A percentile compares a stretch with the other conserved stretches of the same genome.
Conservation (phyloP, 2,888 invertebrate genomes). For the Aleiodes alternator region DNA sequence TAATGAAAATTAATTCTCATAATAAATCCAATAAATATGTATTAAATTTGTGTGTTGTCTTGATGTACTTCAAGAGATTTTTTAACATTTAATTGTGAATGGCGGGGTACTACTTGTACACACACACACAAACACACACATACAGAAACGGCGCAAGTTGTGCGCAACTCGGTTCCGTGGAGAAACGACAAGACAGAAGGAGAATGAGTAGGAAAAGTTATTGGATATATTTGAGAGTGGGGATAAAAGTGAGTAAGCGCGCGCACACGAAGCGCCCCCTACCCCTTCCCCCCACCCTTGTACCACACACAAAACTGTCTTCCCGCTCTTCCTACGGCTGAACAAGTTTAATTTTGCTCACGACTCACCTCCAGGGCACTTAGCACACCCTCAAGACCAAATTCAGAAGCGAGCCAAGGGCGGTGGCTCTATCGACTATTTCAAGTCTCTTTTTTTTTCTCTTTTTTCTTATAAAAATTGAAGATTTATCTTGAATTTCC, state of each 20-base stretch:
- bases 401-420: constrained; percentile 45
- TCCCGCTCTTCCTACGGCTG: constrained; percentile 34
- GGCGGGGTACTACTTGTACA: constrained; percentile 32
- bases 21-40: constrained; percentile 20
- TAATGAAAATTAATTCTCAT: not conserved
- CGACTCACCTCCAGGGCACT: constrained; percentile 40
- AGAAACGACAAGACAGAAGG: constrained; percentile 42
- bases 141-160: constrained; percentile 5
- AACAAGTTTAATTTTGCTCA: constrained; percentile 49
- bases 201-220: constrained; percentile 18
- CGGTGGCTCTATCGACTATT: constrained; percentile 46
- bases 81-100: constrained; percentile 38
- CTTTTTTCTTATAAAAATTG: not conserved
- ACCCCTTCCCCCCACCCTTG: too few species aligned
- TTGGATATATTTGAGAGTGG: constrained; percentile 10
- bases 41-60: constrained; percentile 59
- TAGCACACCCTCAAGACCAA: constrained; percentile 47
- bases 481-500: not conserved
- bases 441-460: constrained; percentile 7
- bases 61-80: constrained; percentile 69
- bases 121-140: too few species aligned
- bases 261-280: too few species aligned
- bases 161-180: constrained; percentile 45
- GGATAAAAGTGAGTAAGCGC: constrained; percentile 26
- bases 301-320: constrained; percentile 29